Evolutionary conservation across 2,888 invertebrate species (phyloP).

Genomic region (Pheosia gnoma): DNA sequence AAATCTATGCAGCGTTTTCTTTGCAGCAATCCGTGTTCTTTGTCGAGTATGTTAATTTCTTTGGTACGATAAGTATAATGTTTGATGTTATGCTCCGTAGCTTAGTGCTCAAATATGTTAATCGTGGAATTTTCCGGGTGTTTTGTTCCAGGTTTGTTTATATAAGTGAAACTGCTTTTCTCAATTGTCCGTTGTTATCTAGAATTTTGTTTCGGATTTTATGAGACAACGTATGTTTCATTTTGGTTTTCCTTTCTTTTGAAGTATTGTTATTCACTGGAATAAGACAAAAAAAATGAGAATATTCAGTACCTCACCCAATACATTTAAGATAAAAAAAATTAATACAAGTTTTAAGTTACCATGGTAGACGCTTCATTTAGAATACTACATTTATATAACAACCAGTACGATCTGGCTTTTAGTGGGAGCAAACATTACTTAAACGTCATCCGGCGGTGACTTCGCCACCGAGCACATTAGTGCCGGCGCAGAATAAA

Average conservation of each 20-base stretch:
- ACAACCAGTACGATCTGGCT: constrained; percentile 47
- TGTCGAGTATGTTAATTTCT: constrained; percentile 36
- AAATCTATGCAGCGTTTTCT: constrained; percentile 33
- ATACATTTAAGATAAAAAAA: too few relatives aligned
- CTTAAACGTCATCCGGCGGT: constrained; percentile 73
- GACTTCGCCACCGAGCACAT: constrained; percentile 63
- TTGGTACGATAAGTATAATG: constrained; percentile 20
- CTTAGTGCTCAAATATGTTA: constrained; percentile 8
- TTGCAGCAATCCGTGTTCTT: constrained; percentile 28
- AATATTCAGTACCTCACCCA: too few relatives aligned
- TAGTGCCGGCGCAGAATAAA: constrained; percentile 59
- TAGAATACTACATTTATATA: neutral
- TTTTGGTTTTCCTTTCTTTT: too few relatives aligned
- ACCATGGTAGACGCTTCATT: neutral
- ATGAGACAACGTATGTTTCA: neutral
- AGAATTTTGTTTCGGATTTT: neutral
- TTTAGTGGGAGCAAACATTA: constrained; percentile 77
- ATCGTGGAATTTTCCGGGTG: constrained; percentile 8
- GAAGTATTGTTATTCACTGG: too few relatives aligned
- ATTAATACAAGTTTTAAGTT: too few relatives aligned
- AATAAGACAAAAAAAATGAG: too few relatives aligned
- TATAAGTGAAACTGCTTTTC: neutral
- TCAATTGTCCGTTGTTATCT: neutral
- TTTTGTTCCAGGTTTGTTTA: constrained; percentile 4
- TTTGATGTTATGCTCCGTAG: constrained; percentile 1